phyloP scores from a whole-genome alignment of 2,113 vertebrate genomes.

The Carassius gibelio region DNA sequence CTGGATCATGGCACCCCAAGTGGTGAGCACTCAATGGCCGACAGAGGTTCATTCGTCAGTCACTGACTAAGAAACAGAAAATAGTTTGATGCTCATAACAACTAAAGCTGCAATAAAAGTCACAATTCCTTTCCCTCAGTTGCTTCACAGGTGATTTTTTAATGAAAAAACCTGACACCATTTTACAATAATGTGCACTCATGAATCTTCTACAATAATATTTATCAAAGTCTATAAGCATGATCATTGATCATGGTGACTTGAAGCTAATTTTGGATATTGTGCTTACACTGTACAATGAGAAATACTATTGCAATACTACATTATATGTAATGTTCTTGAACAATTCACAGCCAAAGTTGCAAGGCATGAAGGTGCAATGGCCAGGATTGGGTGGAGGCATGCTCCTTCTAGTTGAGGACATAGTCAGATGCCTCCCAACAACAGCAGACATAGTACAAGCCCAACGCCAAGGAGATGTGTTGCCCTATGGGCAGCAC shows the following conservation, averaged over 20 bases:
- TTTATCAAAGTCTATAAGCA: background rate
- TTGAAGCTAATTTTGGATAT: too few species aligned
- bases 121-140: too few species aligned
- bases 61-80: background rate
- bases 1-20: background rate
- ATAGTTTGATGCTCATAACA: background rate
- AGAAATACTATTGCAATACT: background rate
- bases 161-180: background rate
- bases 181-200: background rate
- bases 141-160: background rate
- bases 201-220: background rate
- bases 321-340: background rate
- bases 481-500: constrained; percentile 25
- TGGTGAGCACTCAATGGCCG: background rate
- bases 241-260: background rate
- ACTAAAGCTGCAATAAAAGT: background rate
- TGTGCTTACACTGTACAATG: background rate
- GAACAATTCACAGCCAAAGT: background rate
- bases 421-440: background rate
- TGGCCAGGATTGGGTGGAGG: background rate
- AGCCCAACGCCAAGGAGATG: constrained; percentile 25
- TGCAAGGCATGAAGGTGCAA: background rate
- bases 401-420: constrained; percentile 29
- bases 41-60: background rate
- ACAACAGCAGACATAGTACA: constrained; percentile 24